Evolutionary conservation across 1,140 invertebrate species (phyloP).

Genomic region (Bombus polaris): DNA sequence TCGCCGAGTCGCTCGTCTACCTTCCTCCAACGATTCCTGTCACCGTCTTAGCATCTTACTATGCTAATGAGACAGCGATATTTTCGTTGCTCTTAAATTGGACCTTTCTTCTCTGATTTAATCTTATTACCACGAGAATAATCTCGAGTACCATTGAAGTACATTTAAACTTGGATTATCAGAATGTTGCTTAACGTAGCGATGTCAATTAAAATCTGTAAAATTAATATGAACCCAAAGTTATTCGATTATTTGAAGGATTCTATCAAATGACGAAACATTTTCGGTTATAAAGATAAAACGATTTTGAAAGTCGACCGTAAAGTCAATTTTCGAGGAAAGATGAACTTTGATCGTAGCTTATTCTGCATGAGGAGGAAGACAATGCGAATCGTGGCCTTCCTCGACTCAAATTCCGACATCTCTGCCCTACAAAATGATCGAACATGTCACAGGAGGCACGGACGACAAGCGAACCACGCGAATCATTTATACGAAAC

Average conservation of each 20-base stretch:
- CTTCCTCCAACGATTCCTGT: background rate
- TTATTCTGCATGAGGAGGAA: background rate
- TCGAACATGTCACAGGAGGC: constrained; percentile 52
- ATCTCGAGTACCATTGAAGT: background rate
- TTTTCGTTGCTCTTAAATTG: background rate
- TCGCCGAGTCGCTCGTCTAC: background rate
- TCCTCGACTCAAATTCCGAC: constrained; percentile 31
- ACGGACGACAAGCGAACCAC: constrained; percentile 11
- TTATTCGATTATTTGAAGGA: background rate
- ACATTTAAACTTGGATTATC: too few species aligned
- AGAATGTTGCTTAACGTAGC: too few species aligned
- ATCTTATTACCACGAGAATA: background rate
- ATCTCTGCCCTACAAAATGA: background rate
- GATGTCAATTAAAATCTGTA: too few species aligned
- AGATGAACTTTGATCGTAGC: background rate
- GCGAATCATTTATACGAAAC: constrained; percentile 57
- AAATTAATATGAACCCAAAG: background rate
- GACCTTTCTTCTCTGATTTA: background rate
- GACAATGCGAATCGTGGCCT: constrained; percentile 24
- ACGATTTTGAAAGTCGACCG: background rate
- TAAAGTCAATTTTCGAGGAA: background rate
- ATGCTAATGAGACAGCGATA: constrained; percentile 18
- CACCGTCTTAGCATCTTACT: background rate
- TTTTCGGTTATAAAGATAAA: background rate
- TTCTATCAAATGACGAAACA: background rate